These are phyloP conservation scores for Allacma fusca DNA, from an alignment of 2,888 invertebrate genomes.

Conservation along the genomic window DNA sequence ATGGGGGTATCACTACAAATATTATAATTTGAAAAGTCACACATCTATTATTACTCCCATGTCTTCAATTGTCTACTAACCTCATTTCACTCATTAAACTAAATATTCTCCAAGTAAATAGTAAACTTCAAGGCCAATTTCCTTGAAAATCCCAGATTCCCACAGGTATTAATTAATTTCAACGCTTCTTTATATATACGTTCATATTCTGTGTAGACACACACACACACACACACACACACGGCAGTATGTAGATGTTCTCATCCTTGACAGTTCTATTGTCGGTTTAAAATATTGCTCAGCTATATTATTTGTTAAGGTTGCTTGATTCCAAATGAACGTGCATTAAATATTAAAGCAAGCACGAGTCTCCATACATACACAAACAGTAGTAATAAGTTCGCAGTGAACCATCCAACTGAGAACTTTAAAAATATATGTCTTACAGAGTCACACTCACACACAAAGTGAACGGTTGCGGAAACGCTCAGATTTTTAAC, in stretches of 20 bases:
- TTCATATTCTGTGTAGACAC: background rate
- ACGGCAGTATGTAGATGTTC: conserved; percentile 9
- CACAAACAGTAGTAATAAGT: background rate
- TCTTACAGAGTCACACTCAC: no score
- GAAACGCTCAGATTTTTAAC: background rate
- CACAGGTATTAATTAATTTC: conserved; percentile 35
- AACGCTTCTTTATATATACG: background rate
- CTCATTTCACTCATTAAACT: conserved; percentile 31
- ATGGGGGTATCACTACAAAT: background rate
- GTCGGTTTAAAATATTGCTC: conserved; percentile 17
- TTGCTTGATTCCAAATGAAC: background rate
- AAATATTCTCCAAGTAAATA: conserved; percentile 4
- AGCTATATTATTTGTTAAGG: conserved; percentile 10
- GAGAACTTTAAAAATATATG: background rate
- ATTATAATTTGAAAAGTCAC: conserved; percentile 10
- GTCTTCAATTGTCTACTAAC: conserved; percentile 9
- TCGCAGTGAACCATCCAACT: no score
- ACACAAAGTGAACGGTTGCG: background rate
- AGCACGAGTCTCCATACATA: no score
- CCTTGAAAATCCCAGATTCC: conserved; percentile 28
- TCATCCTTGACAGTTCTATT: conserved; percentile 26
- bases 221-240: no score
- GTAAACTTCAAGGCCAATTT: conserved; percentile 2
- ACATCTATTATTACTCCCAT: background rate
- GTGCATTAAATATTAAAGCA: background rate